These are phyloP conservation scores for Phaedon cochleariae DNA, from an alignment of 2,888 invertebrate species.

Conservation along the genomic window DNA sequence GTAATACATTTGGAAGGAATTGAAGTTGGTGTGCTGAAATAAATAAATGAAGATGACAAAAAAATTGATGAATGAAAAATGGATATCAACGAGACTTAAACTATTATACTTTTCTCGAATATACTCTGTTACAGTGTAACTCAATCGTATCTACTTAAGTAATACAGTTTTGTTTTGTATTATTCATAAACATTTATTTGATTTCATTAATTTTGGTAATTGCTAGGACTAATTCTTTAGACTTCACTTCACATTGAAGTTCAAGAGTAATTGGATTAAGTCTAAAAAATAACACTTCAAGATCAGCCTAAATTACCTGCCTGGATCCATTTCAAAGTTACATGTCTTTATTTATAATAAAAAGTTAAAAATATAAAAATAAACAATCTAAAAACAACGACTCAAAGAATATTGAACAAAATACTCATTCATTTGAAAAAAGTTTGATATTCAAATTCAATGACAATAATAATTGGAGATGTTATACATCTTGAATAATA, in stretches of 20 bases:
- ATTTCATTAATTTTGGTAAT: conserved; percentile 25
- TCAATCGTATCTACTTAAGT: conserved; percentile 55
- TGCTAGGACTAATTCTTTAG: conserved; percentile 6
- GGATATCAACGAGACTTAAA: conserved; percentile 45
- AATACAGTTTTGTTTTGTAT: conserved; percentile 46
- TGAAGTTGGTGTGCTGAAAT: conserved; percentile 39
- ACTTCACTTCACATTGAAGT: not conserved
- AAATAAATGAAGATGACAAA: conserved; percentile 29
- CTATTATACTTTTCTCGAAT: conserved; percentile 49
- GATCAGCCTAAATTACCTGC: conserved; percentile 24
- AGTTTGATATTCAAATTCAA: conserved; percentile 3
- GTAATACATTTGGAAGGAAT: conserved; percentile 38
- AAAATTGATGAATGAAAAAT: conserved; percentile 36
- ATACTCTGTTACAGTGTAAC: conserved; percentile 50
- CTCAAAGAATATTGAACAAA: conserved; percentile 15
- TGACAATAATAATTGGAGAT: not conserved
- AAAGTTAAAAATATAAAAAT: conserved; percentile 44
- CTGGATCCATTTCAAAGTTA: conserved; percentile 10
- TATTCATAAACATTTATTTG: conserved; percentile 51
- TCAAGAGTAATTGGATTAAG: conserved; percentile 11
- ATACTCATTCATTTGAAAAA: not conserved
- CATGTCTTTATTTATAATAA: no score
- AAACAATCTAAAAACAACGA: conserved; percentile 29
- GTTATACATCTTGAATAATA: not conserved
- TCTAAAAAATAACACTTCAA: conserved; percentile 12